These are phyloP conservation scores for Drosophila histrio DNA, from an alignment of 2,888 invertebrate species.

Conservation along the genomic window DNA sequence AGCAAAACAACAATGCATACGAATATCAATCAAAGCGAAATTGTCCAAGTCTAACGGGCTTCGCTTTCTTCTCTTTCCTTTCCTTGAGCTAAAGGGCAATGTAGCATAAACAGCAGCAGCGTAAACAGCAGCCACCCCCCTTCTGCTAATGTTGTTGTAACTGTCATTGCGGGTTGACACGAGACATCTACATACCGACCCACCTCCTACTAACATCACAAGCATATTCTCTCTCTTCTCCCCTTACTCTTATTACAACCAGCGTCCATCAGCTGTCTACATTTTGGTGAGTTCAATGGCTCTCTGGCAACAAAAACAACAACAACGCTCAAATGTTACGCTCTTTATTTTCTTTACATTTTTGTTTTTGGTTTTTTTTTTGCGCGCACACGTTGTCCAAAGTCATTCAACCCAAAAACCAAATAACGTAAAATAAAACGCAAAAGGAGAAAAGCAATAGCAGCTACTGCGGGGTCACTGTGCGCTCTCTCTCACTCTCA, in stretches of 20 bases:
- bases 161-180: conserved; percentile 33
- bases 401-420: conserved; percentile 75
- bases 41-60: conserved; percentile 28
- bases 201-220: background rate
- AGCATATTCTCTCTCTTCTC: background rate
- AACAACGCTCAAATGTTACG: conserved; percentile 53
- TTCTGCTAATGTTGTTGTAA: conserved; percentile 5
- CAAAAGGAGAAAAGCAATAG: conserved; percentile 39
- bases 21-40: conserved; percentile 66
- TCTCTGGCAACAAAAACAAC: too few species aligned
- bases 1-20: conserved; percentile 52
- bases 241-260: conserved; percentile 5
- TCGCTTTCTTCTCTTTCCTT: background rate
- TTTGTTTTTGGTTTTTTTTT: conserved; percentile 40
- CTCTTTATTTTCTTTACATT: conserved; percentile 55
- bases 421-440: conserved; percentile 73
- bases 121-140: background rate
- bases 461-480: conserved; percentile 60
- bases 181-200: conserved; percentile 35
- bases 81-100: conserved; percentile 5
- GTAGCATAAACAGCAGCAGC: conserved; percentile 15
- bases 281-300: conserved; percentile 74
- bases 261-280: conserved; percentile 66
- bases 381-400: conserved; percentile 70
- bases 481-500: conserved; percentile 38